These are phyloP conservation scores for Diorhabda sublineata DNA, from an alignment of 1,140 invertebrate genomes.

Conservation along the genomic window DNA sequence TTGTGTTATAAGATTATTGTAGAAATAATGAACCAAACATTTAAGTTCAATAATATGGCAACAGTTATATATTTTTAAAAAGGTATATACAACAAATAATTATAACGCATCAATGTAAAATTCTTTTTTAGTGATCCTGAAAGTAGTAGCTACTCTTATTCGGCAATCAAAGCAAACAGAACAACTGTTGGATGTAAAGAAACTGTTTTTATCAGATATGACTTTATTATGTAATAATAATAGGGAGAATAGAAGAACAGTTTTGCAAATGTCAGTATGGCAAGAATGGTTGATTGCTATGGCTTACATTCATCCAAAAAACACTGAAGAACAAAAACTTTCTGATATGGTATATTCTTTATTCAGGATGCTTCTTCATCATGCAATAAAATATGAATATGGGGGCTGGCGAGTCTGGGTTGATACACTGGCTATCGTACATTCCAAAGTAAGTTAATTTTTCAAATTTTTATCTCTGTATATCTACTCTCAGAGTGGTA, in stretches of 20 bases:
- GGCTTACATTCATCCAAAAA: conserved; percentile 96
- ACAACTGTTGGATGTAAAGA: conserved; percentile 89
- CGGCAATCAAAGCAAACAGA: conserved; percentile 93
- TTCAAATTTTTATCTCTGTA: too few relatives aligned
- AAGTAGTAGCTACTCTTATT: conserved; percentile 96
- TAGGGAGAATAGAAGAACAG: conserved; percentile 92
- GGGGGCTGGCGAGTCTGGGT: conserved; percentile 99
- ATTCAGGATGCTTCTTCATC: conserved; percentile 95
- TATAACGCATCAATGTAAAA: background rate
- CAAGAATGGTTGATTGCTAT: conserved; percentile 99
- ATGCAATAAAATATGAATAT: conserved; percentile 98
- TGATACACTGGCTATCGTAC: conserved; percentile 97
- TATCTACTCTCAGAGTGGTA: too few relatives aligned
- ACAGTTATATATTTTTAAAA: too few relatives aligned
- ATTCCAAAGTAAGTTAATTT: conserved; percentile 80
- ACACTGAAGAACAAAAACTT: conserved; percentile 91
- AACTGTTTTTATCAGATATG: conserved; percentile 95
- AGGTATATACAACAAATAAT: too few relatives aligned
- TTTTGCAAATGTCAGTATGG: conserved; percentile 99
- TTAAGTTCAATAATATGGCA: too few relatives aligned
- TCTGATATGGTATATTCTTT: conserved; percentile 98
- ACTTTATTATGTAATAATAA: conserved; percentile 96
- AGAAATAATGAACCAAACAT: too few relatives aligned
- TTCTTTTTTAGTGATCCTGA: conserved; percentile 82
- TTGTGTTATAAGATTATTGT: too few relatives aligned